Evolutionary conservation across 2,113 vertebrate species (phyloP).

Genomic region (Sphaerodactylus townsendi): DNA sequence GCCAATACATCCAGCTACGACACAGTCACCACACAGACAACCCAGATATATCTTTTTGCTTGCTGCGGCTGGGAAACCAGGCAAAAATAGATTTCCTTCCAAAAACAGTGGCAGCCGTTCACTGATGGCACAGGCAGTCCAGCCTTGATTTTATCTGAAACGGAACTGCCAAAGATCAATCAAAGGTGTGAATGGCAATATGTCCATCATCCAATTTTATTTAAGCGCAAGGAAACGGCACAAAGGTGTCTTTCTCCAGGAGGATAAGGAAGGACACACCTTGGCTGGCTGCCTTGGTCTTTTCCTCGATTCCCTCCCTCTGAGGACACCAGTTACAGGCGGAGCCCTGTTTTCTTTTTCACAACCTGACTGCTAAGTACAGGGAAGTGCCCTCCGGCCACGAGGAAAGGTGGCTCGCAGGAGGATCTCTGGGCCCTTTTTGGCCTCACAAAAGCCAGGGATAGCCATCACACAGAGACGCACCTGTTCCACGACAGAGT

Average conservation of each 20-base stretch:
- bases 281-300: background rate
- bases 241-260: too few relatives aligned
- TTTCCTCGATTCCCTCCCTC: background rate
- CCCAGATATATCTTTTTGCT: background rate
- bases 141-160: background rate
- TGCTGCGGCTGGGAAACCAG: background rate
- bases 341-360: background rate
- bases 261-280: too few relatives aligned
- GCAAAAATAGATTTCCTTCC: background rate
- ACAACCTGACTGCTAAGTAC: too few relatives aligned
- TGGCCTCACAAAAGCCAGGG: background rate
- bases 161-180: background rate
- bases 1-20: background rate
- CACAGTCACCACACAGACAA: too few relatives aligned
- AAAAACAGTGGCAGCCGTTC: background rate
- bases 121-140: background rate
- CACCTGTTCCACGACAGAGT: too few relatives aligned
- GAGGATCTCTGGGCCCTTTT: background rate
- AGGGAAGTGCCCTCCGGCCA: background rate
- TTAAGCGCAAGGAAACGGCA: background rate
- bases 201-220: background rate
- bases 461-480: too few relatives aligned
- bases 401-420: background rate
- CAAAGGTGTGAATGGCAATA: background rate
- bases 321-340: background rate